Conservation (phyloP, 2,888 invertebrate species). For the Dichetophora obliterata region DNA sequence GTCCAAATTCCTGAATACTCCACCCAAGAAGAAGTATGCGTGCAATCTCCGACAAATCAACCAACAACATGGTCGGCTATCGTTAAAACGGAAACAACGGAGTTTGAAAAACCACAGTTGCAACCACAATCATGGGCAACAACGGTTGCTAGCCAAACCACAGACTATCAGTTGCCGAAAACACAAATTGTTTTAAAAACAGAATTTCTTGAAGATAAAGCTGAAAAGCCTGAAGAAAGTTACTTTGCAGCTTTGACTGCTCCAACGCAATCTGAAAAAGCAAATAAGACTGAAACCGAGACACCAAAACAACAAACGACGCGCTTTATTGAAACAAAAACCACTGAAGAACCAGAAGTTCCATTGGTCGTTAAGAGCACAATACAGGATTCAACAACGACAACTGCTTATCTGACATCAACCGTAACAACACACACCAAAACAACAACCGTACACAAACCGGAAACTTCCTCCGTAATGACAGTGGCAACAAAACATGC, state of each 20-base stretch:
- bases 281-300: neutral
- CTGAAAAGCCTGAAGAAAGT: neutral
- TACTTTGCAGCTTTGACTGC: constrained; percentile 15
- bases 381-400: constrained; percentile 1
- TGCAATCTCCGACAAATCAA: constrained; percentile 60
- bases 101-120: constrained; percentile 46
- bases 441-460: neutral
- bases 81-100: constrained; percentile 60
- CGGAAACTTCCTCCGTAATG: too few relatives aligned
- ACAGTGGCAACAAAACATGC: neutral
- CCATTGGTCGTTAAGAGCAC: constrained; percentile 17
- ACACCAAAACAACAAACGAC: constrained; percentile 32
- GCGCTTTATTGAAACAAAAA: constrained; percentile 53
- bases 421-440: constrained; percentile 42
- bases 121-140: constrained; percentile 54
- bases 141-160: constrained; percentile 57
- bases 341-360: constrained; percentile 50
- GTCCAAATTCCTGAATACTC: neutral
- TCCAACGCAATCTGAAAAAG: constrained; percentile 37
- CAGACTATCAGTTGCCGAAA: constrained; percentile 59
- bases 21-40: constrained; percentile 51
- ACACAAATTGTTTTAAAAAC: constrained; percentile 45
- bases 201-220: neutral
- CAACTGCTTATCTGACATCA: constrained; percentile 53
- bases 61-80: constrained; percentile 64